Base-by-base conservation (phyloP, 1,140 invertebrate genomes). In the Hesperophylax magnus region DNA sequence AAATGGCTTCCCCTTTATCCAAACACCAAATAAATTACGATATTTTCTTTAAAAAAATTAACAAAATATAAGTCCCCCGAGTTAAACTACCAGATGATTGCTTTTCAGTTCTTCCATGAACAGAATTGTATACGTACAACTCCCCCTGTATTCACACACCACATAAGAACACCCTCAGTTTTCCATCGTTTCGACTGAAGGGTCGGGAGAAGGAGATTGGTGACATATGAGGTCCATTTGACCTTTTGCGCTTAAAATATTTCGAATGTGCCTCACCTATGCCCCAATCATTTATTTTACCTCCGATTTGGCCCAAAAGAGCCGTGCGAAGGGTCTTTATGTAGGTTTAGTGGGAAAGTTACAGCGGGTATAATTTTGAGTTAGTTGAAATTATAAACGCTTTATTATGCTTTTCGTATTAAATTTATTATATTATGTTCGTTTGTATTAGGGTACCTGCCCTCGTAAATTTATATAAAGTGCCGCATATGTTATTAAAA, bases 141-240 rank as follows among this genome's bases (percentile, higher is more conserved):
- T 47, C 39, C 11, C 39, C 11, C 3, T 47, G 39, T 47, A 11
- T 47, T 47, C 39, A 47, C 11, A 47, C 39, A 11, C 11, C 39
- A 47, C 11, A 47, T 47, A 47, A 47, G 39, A 47, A 11, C 9
- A 1, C 39, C 14, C 11, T 47, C 39, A 47, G 39, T 47, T 47
- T 47, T 47, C 39, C 39, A 47, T 22, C 56, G 17, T 58, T 58
- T 58, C n/a, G 9, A 58, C 56, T 18, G 20, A 18, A 58, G 20
- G n/a, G 56, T 58, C n/a, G 56, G 56, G n/a, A 67, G 24, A 11
- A 67, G 11, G 24, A 67, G 18, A 67, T n/a, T 31, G 69, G n/a
- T 77, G 74, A 77, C 75, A 65, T 77, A 63, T 54, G 72, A 77
- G 75, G 34, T 77, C 47, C 60, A 27, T 77, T 77, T 77, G 75